phyloP scores from a whole-genome alignment of 2,888 invertebrate genomes.

The Leucania comma region DNA sequence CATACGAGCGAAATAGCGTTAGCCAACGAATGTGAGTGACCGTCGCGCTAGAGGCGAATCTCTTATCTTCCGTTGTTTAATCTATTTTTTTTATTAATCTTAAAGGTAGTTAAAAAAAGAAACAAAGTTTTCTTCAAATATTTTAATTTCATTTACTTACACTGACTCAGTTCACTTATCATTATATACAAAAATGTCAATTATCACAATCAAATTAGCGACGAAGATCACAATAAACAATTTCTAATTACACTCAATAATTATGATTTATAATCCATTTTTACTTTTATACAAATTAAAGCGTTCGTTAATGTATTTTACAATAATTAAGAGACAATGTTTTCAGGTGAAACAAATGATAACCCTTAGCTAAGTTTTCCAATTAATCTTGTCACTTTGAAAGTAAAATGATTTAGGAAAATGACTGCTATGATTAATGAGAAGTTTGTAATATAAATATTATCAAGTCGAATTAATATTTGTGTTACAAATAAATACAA shows the following conservation, averaged over 20 bases:
- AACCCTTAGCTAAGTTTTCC: slow-evolving; percentile 54
- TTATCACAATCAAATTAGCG: slow-evolving; percentile 88
- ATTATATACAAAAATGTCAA: slow-evolving; percentile 84
- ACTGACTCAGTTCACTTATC: slow-evolving; percentile 82
- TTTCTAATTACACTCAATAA: slow-evolving; percentile 79
- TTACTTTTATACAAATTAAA: slow-evolving; percentile 63
- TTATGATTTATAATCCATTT: slow-evolving; percentile 75
- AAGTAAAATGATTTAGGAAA: slow-evolving; percentile 59
- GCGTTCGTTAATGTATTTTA: slow-evolving; percentile 65
- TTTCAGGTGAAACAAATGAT: slow-evolving; percentile 59
- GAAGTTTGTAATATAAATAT: slow-evolving; percentile 49
- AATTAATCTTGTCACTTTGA: slow-evolving; percentile 64
- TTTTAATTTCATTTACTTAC: slow-evolving; percentile 82
- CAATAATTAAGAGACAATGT: slow-evolving; percentile 63
- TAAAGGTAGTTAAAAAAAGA: not conserved
- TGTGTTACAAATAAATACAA: slow-evolving; percentile 41
- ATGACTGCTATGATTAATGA: slow-evolving; percentile 52
- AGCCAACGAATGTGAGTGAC: no score
- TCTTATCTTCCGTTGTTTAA: no score
- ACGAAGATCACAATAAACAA: slow-evolving; percentile 78
- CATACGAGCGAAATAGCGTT: no score
- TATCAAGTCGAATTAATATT: slow-evolving; percentile 43
- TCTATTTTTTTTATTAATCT: no score
- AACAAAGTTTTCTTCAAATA: slow-evolving; percentile 44
- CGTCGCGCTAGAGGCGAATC: no score